Conservation (phyloP, 1,140 invertebrate species). For the Schlechtendalia chinensis region DNA sequence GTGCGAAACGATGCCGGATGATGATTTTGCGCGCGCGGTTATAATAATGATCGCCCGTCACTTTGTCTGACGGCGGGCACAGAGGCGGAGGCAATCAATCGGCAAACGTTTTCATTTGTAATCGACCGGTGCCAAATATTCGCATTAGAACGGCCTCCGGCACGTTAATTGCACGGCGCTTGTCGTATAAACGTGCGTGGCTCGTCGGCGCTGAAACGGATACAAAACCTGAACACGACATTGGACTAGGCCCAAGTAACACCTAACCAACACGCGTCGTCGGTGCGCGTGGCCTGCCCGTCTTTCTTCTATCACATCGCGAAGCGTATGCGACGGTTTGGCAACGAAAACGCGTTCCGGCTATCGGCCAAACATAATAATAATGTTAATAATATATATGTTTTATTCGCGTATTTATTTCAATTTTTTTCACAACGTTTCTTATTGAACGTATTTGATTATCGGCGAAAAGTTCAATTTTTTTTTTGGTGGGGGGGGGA, state of each 20-base stretch:
- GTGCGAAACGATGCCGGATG: too few species aligned
- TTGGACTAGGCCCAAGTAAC: not conserved
- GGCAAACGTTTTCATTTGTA: not conserved
- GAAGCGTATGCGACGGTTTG: too few species aligned
- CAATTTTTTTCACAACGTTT: too few species aligned
- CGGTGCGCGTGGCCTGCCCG: not conserved
- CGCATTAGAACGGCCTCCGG: not conserved
- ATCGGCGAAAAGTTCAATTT: too few species aligned
- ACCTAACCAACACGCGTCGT: not conserved
- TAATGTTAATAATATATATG: too few species aligned
- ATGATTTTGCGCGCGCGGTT: too few species aligned
- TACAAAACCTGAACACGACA: not conserved
- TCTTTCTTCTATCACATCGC: too few species aligned
- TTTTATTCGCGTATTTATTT: too few species aligned
- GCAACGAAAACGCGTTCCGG: too few species aligned
- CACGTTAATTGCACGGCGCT: not conserved
- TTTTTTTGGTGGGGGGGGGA: too few species aligned
- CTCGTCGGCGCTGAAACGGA: not conserved
- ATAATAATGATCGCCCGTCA: not conserved
- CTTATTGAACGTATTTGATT: too few species aligned
- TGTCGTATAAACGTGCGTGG: not conserved
- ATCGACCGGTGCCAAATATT: conserved; percentile 26
- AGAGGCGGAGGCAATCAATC: not conserved
- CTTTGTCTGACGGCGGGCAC: not conserved
- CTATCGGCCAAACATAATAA: too few species aligned